A percentile compares a stretch with the other conserved stretches of the same genome.
Evolutionary conservation across 2,797 vertebrate species (phyloP).

Genomic region (Chloroceryle inda): DNA sequence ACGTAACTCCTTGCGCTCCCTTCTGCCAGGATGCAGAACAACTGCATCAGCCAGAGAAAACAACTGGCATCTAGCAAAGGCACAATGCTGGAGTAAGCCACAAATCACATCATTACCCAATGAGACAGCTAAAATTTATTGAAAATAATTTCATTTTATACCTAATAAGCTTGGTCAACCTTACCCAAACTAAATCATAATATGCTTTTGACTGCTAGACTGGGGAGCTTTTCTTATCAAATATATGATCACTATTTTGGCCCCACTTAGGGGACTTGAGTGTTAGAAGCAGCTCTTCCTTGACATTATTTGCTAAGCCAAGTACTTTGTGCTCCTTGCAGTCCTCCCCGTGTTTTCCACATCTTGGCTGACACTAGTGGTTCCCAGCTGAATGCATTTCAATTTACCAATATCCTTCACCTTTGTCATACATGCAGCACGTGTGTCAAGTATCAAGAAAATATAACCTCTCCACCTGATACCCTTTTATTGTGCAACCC

Average conservation of each 20-base stretch:
- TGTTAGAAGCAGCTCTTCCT: neutral
- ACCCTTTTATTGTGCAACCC: neutral
- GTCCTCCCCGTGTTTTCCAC: neutral
- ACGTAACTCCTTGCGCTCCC: neutral
- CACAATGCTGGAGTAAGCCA: neutral
- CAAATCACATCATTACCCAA: neutral
- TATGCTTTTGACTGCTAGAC: neutral
- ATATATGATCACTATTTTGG: neutral
- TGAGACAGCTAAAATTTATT: neutral
- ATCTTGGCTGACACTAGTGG: neutral
- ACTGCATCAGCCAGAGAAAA: neutral
- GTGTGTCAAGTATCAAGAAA: neutral
- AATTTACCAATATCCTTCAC: neutral
- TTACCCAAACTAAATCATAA: neutral
- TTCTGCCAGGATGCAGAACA: neutral
- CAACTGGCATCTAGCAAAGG: neutral
- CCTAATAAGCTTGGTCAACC: neutral
- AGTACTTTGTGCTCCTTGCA: neutral
- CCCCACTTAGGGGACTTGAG: rapidly evolving
- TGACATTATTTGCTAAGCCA: neutral
- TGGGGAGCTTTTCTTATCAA: neutral
- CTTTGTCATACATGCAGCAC: neutral
- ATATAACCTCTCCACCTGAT: neutral
- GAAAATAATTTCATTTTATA: neutral
- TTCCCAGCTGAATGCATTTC: neutral